Percentiles rank a stretch among this genome's conserved stretches.
phyloP scores from a whole-genome alignment of 2,888 invertebrate species.

The Tetheella fluctuosa region DNA sequence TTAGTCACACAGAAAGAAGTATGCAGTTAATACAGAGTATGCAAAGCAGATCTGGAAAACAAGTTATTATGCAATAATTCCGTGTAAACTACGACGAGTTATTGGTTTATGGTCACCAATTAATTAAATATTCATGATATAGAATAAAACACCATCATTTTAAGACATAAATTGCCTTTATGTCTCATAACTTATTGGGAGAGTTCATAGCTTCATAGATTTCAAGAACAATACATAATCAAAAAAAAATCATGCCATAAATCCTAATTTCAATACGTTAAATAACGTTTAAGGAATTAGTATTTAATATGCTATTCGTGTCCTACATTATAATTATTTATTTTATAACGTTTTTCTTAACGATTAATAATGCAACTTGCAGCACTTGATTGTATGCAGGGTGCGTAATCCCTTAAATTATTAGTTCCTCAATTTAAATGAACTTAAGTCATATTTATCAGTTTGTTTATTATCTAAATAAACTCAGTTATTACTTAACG shows the following conservation, averaged over 20 bases:
- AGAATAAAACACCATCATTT: constrained; percentile 34
- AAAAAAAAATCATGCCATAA: not conserved
- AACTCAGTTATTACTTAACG: too few relatives aligned
- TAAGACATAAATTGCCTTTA: constrained; percentile 13
- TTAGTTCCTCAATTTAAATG: constrained; percentile 2
- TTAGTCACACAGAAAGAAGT: not conserved
- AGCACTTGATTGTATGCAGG: not conserved
- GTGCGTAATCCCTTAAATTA: not conserved
- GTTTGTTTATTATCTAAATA: not conserved
- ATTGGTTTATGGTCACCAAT: constrained; percentile 25
- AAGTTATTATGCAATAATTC: constrained; percentile 35
- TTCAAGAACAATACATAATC: too few relatives aligned
- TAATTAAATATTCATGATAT: constrained; percentile 23
- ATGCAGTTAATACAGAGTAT: constrained; percentile 17
- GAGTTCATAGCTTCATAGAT: too few relatives aligned
- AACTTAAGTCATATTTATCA: not conserved
- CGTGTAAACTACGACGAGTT: too few relatives aligned
- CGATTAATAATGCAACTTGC: not conserved
- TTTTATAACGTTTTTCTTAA: not conserved
- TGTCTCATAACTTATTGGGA: constrained; percentile 27
- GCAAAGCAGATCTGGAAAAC: constrained; percentile 40
- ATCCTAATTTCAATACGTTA: not conserved
- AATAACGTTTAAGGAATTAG: not conserved
- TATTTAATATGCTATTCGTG: constrained; percentile 3
- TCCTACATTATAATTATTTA: not conserved